Base-by-base conservation (phyloP, 2,113 vertebrate species). In the Equus quagga region DNA sequence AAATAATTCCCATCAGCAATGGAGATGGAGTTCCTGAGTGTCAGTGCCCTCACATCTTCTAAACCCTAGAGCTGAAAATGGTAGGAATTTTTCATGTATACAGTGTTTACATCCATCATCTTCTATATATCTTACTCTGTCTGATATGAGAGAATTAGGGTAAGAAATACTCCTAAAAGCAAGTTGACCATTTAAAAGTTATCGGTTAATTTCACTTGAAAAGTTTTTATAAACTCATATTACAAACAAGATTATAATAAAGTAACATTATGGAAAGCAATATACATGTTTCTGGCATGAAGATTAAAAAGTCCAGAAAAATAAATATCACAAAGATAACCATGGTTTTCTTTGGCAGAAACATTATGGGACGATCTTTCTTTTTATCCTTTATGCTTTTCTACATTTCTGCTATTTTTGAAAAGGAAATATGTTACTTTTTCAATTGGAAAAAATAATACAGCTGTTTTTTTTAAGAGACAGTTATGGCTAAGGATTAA, bases 251-350 rank as follows among this genome's bases (percentile, higher is more conserved):
- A 72, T 67, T 72, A 89, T 11, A 89, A 90, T 86, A 73, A 89
- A 96, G 88, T 89, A 41, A 76, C 7, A 93, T 70, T 70, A 87
- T 51, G 17, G 60, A 62, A 76, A 82, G 89, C 5, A 95, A 76
- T 28, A 75, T 8, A 79, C 23, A 44, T 6, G 5, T 92, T 96
- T 96, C 72, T 73, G 44, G 72, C 19, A 80, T 82, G 51, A 97
- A 75, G 44, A 85, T 76, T 60, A 84, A 82, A 58, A 88, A 76
- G 3, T 93, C 14, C 31, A 64, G n/a, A 84, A 90, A 95, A 97
- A 90, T 75, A 96, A 86, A 91, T 54, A 84, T 60, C 31, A 93
- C 18, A 89, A 78, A 95, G 70, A 69, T 82, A 95, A 78, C 33
- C n/a, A 87, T 67, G 23, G 9, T 23, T 80, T 31, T 69, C 54